Evolutionary conservation across 1,140 invertebrate genomes (phyloP).

Genomic region (Leptonema lineaticorne): DNA sequence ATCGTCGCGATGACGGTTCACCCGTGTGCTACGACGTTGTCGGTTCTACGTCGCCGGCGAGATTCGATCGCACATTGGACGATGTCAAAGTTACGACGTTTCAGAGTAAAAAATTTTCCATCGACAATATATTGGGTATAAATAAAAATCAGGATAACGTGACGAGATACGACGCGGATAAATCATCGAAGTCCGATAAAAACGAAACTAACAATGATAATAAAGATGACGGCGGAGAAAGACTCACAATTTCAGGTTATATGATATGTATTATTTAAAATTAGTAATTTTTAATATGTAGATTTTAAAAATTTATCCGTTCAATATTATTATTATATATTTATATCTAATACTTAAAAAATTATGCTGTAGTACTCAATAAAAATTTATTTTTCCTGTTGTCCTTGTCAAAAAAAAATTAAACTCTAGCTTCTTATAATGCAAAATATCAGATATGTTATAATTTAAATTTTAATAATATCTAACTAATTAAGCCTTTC

Average conservation of each 20-base stretch:
- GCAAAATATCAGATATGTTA: no score
- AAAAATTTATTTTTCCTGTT: no score
- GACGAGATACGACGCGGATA: neutral
- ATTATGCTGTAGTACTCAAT: no score
- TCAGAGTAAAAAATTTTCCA: conserved; percentile 38
- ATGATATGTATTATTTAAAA: no score
- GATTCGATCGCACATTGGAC: neutral
- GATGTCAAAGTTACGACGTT: conserved; percentile 2
- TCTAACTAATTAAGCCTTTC: no score
- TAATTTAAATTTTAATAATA: no score
- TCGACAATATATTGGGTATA: conserved; percentile 38
- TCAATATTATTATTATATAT: no score
- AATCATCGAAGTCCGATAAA: neutral
- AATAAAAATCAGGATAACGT: conserved; percentile 19
- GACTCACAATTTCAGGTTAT: conserved; percentile 8
- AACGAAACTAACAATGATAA: neutral
- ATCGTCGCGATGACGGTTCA: conserved; percentile 13
- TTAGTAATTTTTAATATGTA: no score
- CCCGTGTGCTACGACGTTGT: neutral
- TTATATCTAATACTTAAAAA: no score
- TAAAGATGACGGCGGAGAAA: neutral
- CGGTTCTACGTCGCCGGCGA: neutral
- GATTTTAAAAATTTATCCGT: no score
- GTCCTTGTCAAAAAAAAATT: no score
- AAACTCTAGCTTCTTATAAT: no score